Evolutionary conservation across 2,888 invertebrate species (phyloP).

Genomic region (Malthinus flaveolus): DNA sequence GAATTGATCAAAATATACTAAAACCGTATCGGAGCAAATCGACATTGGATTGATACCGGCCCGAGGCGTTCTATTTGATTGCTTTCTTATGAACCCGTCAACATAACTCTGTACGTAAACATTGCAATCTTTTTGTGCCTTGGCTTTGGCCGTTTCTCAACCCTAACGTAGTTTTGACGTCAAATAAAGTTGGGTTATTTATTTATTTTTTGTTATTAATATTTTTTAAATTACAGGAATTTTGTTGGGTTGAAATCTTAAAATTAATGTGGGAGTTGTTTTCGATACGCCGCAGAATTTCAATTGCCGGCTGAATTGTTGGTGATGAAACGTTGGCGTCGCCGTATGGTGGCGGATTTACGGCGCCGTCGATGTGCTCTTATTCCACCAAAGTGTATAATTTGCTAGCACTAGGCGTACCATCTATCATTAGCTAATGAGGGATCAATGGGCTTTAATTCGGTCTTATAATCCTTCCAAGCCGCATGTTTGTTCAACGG

Average conservation of each 20-base stretch:
- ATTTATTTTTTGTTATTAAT: constrained; percentile 18
- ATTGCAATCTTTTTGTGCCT: constrained; percentile 39
- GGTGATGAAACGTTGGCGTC: constrained; percentile 24
- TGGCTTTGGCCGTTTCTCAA: constrained; percentile 8
- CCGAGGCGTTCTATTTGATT: constrained; percentile 57
- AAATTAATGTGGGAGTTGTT: neutral
- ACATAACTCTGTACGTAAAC: constrained; percentile 45
- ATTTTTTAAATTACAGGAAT: too few relatives aligned
- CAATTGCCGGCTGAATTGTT: constrained; percentile 16
- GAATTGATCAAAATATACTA: constrained; percentile 21
- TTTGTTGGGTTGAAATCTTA: too few relatives aligned
- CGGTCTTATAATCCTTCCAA: constrained; percentile 27
- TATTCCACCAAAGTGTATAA: constrained; percentile 24
- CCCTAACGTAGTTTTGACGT: constrained; percentile 5
- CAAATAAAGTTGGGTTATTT: constrained; percentile 23
- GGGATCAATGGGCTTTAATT: constrained; percentile 49
- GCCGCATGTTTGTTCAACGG: constrained; percentile 39
- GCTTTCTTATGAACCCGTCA: constrained; percentile 55
- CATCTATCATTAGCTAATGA: constrained; percentile 52
- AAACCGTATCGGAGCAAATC: constrained; percentile 22
- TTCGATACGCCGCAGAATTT: neutral
- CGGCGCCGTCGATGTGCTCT: constrained; percentile 26
- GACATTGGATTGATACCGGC: constrained; percentile 40
- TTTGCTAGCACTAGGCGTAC: constrained; percentile 19
- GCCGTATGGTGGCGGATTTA: constrained; percentile 22